Evolutionary conservation across 2,797 vertebrate genomes (phyloP).

Genomic region (Tympanoctomys barrerae): DNA sequence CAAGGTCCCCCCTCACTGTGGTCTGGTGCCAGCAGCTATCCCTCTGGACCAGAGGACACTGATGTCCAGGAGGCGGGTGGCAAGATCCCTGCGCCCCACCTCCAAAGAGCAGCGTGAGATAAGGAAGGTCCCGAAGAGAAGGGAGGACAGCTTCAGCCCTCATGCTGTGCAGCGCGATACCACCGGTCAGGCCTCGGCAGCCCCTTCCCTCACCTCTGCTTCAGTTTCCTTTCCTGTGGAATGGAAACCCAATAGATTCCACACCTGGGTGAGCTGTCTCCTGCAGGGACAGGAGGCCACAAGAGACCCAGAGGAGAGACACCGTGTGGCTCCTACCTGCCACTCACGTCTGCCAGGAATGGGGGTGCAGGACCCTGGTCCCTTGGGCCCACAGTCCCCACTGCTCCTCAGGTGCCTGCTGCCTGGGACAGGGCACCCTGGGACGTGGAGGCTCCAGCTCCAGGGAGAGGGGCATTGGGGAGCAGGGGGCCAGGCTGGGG

Average conservation of each 20-base stretch:
- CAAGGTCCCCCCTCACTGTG: background rate
- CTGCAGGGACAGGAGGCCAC: fast-evolving
- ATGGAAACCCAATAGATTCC: background rate
- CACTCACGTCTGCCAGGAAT: background rate
- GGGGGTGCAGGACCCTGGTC: background rate
- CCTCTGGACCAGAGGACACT: background rate
- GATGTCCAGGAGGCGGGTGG: background rate
- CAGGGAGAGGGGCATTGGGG: background rate
- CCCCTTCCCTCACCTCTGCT: background rate
- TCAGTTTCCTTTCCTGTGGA: background rate
- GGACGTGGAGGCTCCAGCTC: background rate
- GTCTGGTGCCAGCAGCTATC: background rate
- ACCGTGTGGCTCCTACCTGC: fast-evolving
- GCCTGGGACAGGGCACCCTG: background rate
- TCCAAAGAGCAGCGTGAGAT: background rate
- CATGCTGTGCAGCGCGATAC: fast-evolving
- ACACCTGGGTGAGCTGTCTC: fast-evolving
- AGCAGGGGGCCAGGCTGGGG: background rate
- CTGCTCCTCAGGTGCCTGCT: fast-evolving
- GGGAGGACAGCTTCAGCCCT: background rate
- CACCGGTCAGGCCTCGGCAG: fast-evolving
- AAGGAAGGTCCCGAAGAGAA: background rate
- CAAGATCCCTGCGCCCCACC: background rate
- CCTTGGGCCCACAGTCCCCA: fast-evolving
- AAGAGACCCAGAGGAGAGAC: background rate